Base-by-base conservation (phyloP, 2,113 vertebrate genomes). In the Gavialis gangeticus region DNA sequence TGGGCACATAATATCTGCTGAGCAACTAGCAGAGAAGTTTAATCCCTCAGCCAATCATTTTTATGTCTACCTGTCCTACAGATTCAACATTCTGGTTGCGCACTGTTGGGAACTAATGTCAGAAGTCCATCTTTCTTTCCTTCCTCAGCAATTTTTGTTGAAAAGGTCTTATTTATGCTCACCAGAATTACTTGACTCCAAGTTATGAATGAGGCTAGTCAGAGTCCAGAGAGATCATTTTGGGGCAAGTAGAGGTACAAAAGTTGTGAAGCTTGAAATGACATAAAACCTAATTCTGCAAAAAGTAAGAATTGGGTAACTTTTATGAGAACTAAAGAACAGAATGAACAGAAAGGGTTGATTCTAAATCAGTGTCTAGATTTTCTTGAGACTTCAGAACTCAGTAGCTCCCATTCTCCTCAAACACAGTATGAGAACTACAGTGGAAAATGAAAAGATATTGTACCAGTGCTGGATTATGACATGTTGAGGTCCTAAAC, bases 11-110 rank as follows among this genome's bases (percentile, higher is more conserved):
- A 59, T 85, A 80, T 56, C 77, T 95, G 94, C 87, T 92, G 58
- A 97, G 91, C 58, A 97, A 77, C 88, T 94, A 84, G 93, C 78
- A 96, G 90, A 95, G 88, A 87, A 73, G 79, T 95, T 97, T 96
- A 95, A 90, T 95, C 75, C 93, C 79, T 95, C 88, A 84, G 64
- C 87, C 94, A 95, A 92, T 94, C 90, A 87, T 94, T 97, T 94
- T 82, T 90, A 96, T 62, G n/a, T 95, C 28, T 95, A 91, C 54
- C 24, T 79, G 27, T 83, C 89, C 67, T 82, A 94, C 60, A 92
- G 69, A 91, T 83, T 88, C 86, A 95, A 46, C 58, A 63, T 95
- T 97, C 75, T 88, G 79, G 24, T 77, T 82, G 28, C n/a, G 27
- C 25, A n/a, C 3, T 87, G 18, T 62, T 84, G 80, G 86, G 90